Percentiles rank a stretch among this genome's conserved stretches.
Conservation (phyloP, 2,797 vertebrate species). For the Capromys pilorides region DNA sequence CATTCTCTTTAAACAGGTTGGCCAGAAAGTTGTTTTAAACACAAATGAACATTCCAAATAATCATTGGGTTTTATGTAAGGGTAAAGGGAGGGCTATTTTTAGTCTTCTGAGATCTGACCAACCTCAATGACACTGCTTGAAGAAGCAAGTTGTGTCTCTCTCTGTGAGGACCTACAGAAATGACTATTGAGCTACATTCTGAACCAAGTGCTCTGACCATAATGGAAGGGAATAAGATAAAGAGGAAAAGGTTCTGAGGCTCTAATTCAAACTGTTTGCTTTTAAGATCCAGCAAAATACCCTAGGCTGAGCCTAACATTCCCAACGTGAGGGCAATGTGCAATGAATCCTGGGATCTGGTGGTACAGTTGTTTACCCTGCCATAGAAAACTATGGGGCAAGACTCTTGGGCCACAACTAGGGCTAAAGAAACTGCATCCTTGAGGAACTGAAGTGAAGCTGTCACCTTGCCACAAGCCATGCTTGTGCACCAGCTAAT, state of each 20-base stretch:
- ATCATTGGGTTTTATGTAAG: background rate
- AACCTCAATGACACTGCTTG: background rate
- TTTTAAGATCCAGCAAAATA: conserved; percentile 30
- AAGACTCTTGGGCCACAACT: background rate
- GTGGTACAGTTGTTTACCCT: background rate
- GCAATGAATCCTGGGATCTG: background rate
- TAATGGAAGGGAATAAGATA: background rate
- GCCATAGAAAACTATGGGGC: background rate
- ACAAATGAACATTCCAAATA: background rate
- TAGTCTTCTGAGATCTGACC: background rate
- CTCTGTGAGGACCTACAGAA: background rate
- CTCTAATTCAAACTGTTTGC: background rate
- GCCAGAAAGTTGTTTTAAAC: conserved; percentile 1
- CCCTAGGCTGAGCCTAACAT: background rate
- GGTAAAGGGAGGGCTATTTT: background rate
- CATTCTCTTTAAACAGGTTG: background rate
- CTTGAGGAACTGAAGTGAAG: background rate
- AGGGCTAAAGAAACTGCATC: background rate
- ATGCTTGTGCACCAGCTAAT: background rate
- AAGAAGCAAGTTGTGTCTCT: background rate
- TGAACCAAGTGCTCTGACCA: background rate
- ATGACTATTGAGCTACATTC: background rate
- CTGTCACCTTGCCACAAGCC: background rate
- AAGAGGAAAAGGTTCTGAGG: background rate
- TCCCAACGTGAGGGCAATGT: background rate